phyloP scores from a whole-genome alignment of 37 sponge, comb jelly and placozoan genomes.

The Ephydatia muelleri region DNA sequence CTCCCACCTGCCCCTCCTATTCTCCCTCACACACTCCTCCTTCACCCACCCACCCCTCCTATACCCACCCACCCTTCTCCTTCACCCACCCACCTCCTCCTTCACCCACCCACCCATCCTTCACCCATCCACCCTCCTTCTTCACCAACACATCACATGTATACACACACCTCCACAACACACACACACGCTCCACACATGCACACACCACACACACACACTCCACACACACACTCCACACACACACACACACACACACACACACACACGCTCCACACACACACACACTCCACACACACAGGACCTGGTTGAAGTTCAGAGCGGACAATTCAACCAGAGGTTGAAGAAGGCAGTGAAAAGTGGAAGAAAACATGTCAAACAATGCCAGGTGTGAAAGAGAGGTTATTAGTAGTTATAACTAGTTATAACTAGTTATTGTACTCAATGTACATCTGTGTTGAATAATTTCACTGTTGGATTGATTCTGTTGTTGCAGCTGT shows the following conservation, averaged over 20 bases:
- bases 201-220: too few species aligned
- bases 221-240: too few species aligned
- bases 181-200: too few species aligned
- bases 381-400: constrained; percentile 46
- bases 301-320: constrained; percentile 64
- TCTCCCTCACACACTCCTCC: too few species aligned
- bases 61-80: too few species aligned
- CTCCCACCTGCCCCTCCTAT: too few species aligned
- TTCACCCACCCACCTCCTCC: too few species aligned
- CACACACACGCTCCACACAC: constrained; percentile 3
- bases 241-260: constrained; percentile 8
- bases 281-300: constrained; percentile 1
- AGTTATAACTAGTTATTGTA: neutral
- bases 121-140: too few species aligned
- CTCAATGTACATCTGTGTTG: too few species aligned
- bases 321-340: constrained; percentile 28
- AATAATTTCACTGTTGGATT: neutral
- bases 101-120: too few species aligned
- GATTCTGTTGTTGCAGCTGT: constrained; percentile 47
- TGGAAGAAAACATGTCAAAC: constrained; percentile 60
- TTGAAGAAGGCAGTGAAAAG: constrained; percentile 50
- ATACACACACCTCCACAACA: neutral
- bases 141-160: too few species aligned
- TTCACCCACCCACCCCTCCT: too few species aligned
- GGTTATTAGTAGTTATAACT: neutral